Base-by-base conservation (phyloP, 2,113 vertebrate species). In the Plecotus auritus region DNA sequence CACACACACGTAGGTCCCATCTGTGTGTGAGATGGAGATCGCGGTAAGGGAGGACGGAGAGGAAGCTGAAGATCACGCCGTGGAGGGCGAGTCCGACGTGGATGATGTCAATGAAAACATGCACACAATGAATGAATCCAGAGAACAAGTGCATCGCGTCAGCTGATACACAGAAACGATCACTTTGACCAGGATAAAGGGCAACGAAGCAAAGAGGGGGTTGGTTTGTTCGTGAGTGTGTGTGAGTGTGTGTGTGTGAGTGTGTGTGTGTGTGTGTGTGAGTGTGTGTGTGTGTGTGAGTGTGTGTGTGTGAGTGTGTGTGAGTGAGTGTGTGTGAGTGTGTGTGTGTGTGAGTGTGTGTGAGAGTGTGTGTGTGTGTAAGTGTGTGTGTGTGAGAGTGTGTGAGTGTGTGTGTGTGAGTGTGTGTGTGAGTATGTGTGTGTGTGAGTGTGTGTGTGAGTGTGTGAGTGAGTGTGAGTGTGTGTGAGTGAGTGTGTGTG, bases 1-100 rank as follows among this genome's bases (percentile, higher is more conserved):
- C 26, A 22, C 4, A 2, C 4, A 26, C 1, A 0, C 1, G 18
- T 9, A 8, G 37, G 4, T 12, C 1, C 70, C 0, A 0, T 1
- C 10, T 32, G 1, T 8, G 2, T 3, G 0, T 1, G 56, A 56
- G 0, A 1, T 0, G 37, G 20, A n/a, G 49, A 0, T 5, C 0
- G 3, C 5, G 2, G 12, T 0, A 9, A 5, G 20, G 35, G 5
- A 9, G 13, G 4, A 5, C 0, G 2, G 5, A 11, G 6, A 4
- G 2, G 1, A 16, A 47, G 23, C 30, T 45, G 1, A 9, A 7
- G 0, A 0, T 7, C 1, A 0, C 7, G 0, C 37, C 23, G 0
- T 0, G 18, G 61, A 32, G 14, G 7, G 23, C 10, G 28, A 7
- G 12, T 45, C 14, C 0, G 28, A 47, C 7, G 14, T 9, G 3